These are phyloP conservation scores for Seira musarum DNA, from an alignment of 2,888 invertebrate genomes.

Conservation along the genomic window DNA sequence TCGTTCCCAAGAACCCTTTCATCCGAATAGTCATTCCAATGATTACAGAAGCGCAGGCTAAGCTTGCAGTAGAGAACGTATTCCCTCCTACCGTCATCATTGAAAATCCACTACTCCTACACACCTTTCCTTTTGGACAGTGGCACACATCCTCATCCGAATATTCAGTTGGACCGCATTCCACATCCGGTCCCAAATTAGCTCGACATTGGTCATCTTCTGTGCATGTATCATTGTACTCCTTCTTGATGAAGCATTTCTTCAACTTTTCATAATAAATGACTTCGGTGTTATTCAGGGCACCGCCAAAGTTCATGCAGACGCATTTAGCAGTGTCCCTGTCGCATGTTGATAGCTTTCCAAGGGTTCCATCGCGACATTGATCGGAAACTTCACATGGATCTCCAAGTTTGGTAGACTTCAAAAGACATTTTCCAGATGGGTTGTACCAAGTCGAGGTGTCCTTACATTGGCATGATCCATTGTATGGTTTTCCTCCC, in stretches of 20 bases:
- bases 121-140: constrained; percentile 57
- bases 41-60: background rate
- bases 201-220: constrained; percentile 48
- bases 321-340: constrained; percentile 18
- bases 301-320: constrained; percentile 18
- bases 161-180: constrained; percentile 28
- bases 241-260: constrained; percentile 46
- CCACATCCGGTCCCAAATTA: constrained; percentile 38
- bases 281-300: background rate
- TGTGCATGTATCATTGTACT: constrained; percentile 51
- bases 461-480: constrained; percentile 42
- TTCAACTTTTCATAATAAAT: constrained; percentile 29
- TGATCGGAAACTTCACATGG: constrained; percentile 37
- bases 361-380: constrained; percentile 34
- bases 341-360: constrained; percentile 33
- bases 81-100: background rate
- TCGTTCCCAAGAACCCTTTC: background rate
- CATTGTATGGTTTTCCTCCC: constrained; percentile 13
- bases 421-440: constrained; percentile 25
- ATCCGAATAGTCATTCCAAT: constrained; percentile 9
- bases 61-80: background rate
- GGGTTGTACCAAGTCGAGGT: constrained; percentile 26
- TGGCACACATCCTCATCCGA: constrained; percentile 38
- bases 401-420: constrained; percentile 26
- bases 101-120: constrained; percentile 41